These are phyloP conservation scores for Lamprotornis superbus DNA, from an alignment of 2,113 vertebrate species.

Conservation along the genomic window DNA sequence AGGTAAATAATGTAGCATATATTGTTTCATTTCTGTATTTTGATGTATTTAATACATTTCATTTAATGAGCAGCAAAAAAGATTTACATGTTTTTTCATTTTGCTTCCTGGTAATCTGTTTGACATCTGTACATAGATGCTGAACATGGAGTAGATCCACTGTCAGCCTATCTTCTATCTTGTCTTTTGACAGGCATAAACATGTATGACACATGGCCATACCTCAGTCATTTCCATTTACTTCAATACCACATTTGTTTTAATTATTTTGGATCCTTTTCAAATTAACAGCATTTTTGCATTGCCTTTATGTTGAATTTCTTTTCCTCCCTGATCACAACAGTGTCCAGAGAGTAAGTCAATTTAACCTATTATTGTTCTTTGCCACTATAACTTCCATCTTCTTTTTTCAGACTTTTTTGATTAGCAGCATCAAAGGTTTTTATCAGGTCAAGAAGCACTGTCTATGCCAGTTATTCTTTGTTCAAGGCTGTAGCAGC, in stretches of 20 bases:
- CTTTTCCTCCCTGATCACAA: neutral
- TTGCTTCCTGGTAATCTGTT: neutral
- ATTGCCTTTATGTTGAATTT: neutral
- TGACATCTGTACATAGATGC: neutral
- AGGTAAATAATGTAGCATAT: neutral
- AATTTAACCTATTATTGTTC: neutral
- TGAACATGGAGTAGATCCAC: neutral
- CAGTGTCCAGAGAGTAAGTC: neutral
- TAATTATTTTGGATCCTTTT: slow-evolving; percentile 9
- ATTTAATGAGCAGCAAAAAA: neutral
- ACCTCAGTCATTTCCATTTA: neutral
- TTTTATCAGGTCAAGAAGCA: slow-evolving; percentile 24
- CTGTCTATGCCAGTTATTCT: neutral
- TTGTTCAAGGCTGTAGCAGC: slow-evolving; percentile 15
- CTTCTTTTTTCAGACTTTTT: neutral
- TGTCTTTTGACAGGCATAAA: neutral
- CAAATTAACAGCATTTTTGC: neutral
- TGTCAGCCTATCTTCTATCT: neutral
- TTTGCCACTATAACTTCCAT: neutral
- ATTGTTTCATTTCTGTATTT: neutral
- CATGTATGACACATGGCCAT: neutral
- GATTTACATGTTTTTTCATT: neutral
- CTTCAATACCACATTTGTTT: neutral
- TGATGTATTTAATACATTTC: neutral
- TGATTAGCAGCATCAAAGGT: slow-evolving; percentile 22